Percentiles rank a stretch among this genome's conserved stretches.
Conservation (phyloP, 35 echinoderm and acorn worm species). For the Amphiura filiformis region DNA sequence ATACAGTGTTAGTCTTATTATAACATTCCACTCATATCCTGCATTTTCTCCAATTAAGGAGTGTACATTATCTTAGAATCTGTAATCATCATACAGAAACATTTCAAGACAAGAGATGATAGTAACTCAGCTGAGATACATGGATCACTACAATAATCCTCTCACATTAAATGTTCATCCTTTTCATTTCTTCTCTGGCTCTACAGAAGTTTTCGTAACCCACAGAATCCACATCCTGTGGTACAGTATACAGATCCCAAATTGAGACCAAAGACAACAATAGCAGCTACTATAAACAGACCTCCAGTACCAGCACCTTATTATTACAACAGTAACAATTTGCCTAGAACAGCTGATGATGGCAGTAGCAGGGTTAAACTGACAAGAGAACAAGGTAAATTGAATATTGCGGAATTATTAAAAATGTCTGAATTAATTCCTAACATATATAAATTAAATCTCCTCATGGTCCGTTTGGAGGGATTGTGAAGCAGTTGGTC, state of each 20-base stretch:
- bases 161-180: neutral
- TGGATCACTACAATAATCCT: neutral
- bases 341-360: conserved; percentile 69
- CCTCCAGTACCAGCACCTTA: conserved; percentile 94
- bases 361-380: conserved; percentile 68
- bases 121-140: no score
- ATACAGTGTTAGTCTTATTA: no score
- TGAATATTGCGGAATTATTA: no score
- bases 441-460: no score
- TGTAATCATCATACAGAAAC: no score
- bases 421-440: no score
- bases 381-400: conserved; percentile 71
- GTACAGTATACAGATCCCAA: conserved; percentile 77
- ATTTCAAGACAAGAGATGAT: neutral
- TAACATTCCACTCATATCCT: no score
- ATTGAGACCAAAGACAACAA: conserved; percentile 30
- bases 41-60: no score
- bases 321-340: conserved; percentile 69
- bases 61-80: no score
- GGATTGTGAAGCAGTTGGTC: no score
- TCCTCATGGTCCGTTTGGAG: no score
- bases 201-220: conserved; percentile 87
- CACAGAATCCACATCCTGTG: conserved; percentile 85
- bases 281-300: conserved; percentile 1
- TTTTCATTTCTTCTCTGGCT: neutral